Base-by-base conservation (phyloP, 2,113 vertebrate genomes). In the Miniopterus natalensis region DNA sequence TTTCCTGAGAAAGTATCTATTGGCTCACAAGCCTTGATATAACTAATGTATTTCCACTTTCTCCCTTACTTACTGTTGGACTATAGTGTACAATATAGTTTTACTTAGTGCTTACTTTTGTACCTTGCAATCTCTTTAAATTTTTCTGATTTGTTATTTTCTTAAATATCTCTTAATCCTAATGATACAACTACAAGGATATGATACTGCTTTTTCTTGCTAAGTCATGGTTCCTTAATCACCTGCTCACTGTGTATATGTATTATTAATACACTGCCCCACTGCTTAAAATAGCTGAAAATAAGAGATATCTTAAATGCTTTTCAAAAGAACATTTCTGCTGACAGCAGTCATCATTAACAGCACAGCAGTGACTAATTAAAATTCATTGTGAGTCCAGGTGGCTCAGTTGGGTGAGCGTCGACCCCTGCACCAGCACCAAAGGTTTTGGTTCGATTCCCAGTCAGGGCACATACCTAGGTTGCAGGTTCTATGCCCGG, bases 281-380 rank as follows among this genome's bases (percentile, higher is more conserved):
- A 10, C 7, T 88, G 57, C 3, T 80, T 31, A 92, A 89, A 92
- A 77, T 27, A 84, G 31, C 74, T 94, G 31, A 89, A 75, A 88
- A 89, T 7, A 65, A 87, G 36, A 73, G 3, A 45, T 73, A 3
- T 71, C 55, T 65, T 74, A 88, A 96, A 3, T 12, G 1, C 6
- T 92, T 98, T 98, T 94, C 15, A 13, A 88, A 91, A 94, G 8
- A 94, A 87, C 3, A 61, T 84, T 66, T 80, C 51, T 84, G 71
- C 66, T 88, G 36, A 94, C 4, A 92, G 36, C 18, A 96, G 6
- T 95, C 90, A 96, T 55, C n/a, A 94, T 97, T 96, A 95, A 73
- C 94, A 65, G 66, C 11, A 87, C 13, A 97, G 18, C 18, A 74
- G 23, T 65, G 75, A 5, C 29, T 84, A 1, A 80, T 90, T 94